Percentiles rank a stretch among this genome's conserved stretches.
These are phyloP conservation scores for Sphaerophoria rueppellii DNA, from an alignment of 2,888 invertebrate genomes.

Conservation along the genomic window DNA sequence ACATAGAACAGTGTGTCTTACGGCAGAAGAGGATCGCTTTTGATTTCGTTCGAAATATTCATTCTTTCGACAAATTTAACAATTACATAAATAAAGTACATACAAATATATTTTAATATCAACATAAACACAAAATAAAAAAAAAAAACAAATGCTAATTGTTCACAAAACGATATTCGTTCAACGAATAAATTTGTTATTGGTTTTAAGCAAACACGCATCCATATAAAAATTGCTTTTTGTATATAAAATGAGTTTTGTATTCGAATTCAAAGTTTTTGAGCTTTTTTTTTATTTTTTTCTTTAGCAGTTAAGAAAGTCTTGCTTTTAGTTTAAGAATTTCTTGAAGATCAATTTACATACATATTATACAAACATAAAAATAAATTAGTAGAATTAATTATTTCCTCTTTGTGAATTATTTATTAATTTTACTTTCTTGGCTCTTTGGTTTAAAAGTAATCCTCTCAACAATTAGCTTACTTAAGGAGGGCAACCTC, in stretches of 20 bases:
- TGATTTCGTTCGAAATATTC: no score
- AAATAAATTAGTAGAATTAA: conserved; percentile 25
- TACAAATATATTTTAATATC: background rate
- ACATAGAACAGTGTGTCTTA: no score
- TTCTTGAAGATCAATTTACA: conserved; percentile 23
- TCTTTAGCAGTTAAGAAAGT: conserved; percentile 19
- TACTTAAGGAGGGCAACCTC: background rate
- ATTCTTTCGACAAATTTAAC: no score
- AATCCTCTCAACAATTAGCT: conserved; percentile 11
- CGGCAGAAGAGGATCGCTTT: no score
- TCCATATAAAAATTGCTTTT: conserved; percentile 30
- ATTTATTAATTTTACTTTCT: background rate
- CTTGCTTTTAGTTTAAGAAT: conserved; percentile 20
- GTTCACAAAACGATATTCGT: conserved; percentile 18
- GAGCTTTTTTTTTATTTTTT: background rate
- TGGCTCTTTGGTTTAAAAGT: conserved; percentile 26
- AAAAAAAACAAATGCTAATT: conserved; percentile 8
- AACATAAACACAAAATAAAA: background rate
- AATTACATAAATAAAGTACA: background rate
- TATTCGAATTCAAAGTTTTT: conserved; percentile 20
- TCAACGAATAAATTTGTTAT: conserved; percentile 10
- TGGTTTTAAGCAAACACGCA: conserved; percentile 10
- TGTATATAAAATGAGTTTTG: conserved; percentile 57
- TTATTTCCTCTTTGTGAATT: conserved; percentile 12
- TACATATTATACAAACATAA: background rate